These are phyloP conservation scores for Hippocampus guttulatus DNA, from an alignment of 2,113 vertebrate genomes.

Conservation along the genomic window DNA sequence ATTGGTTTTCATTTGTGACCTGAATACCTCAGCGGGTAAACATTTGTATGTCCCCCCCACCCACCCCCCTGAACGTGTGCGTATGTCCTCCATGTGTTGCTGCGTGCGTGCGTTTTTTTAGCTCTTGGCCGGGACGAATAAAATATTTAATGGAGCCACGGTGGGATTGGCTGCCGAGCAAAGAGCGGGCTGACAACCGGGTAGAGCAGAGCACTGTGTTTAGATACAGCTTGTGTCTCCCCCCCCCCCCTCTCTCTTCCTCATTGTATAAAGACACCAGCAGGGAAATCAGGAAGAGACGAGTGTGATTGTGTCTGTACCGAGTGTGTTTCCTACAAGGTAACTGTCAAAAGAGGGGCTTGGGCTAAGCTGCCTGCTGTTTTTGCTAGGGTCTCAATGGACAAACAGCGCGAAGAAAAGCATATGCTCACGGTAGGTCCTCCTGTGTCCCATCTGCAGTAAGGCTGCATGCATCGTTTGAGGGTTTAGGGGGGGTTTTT, in stretches of 20 bases:
- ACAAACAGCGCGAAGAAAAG: constrained; percentile 54
- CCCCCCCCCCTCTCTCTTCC: constrained; percentile 5
- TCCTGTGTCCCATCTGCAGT: constrained; percentile 19
- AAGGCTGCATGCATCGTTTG: constrained; percentile 20
- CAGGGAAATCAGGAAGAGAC: constrained; percentile 46
- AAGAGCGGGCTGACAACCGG: constrained; percentile 54
- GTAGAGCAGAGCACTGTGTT: constrained; percentile 51
- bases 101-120: constrained; percentile 43
- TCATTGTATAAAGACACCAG: constrained; percentile 61
- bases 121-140: constrained; percentile 55
- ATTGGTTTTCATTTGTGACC: constrained; percentile 56
- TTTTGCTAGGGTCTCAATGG: constrained; percentile 59
- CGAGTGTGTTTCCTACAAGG: constrained; percentile 31
- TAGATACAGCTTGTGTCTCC: constrained; percentile 26
- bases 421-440: constrained; percentile 63
- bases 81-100: constrained; percentile 17
- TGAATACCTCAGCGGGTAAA: constrained; percentile 61
- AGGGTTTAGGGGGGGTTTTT: background rate
- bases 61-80: constrained; percentile 18
- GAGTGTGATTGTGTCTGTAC: constrained; percentile 40
- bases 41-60: constrained; percentile 54
- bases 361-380: constrained; percentile 26
- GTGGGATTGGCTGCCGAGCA: constrained; percentile 64
- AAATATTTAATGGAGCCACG: constrained; percentile 68
- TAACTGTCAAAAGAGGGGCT: constrained; percentile 23